A percentile compares a stretch with the other conserved stretches of the same genome.
Conservation (phyloP, 2,888 invertebrate species). For the Heliconius charithonia region DNA sequence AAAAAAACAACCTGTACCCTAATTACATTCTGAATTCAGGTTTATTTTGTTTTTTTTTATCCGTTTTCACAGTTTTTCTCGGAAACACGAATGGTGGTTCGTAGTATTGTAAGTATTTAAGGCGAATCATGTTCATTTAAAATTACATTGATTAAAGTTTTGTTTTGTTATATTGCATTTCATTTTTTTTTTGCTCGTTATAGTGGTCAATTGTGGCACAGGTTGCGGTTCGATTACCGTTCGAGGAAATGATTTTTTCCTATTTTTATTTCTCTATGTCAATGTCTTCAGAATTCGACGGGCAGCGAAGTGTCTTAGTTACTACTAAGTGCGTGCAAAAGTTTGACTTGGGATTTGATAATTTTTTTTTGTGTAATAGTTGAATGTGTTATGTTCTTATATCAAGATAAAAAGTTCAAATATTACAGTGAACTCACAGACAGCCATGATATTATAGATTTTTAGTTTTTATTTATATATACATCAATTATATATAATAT, state of each 20-base stretch:
- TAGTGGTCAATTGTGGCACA: not conserved
- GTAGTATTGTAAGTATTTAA: conserved; percentile 17
- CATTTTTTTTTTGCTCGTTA: not conserved
- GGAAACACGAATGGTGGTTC: conserved; percentile 11
- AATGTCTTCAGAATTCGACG: too few species aligned
- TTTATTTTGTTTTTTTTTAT: conserved; percentile 51
- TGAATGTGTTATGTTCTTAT: too few species aligned
- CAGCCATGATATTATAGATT: too few species aligned
- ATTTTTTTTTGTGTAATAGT: not conserved
- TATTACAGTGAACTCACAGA: too few species aligned
- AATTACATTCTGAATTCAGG: conserved; percentile 61
- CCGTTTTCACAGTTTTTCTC: conserved; percentile 29
- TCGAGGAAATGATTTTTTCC: not conserved
- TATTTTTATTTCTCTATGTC: too few species aligned
- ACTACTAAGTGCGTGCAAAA: not conserved
- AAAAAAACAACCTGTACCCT: conserved; percentile 67
- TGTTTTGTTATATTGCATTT: not conserved
- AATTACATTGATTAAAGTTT: not conserved
- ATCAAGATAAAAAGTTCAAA: too few species aligned
- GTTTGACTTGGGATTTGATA: not conserved
- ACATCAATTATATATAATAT: too few species aligned
- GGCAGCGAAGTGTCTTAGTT: not conserved
- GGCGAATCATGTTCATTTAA: not conserved
- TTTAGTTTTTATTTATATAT: not conserved
- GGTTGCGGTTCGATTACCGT: not conserved